Conservation (phyloP, 1,140 invertebrate species). For the Neodiprion pinetum region DNA sequence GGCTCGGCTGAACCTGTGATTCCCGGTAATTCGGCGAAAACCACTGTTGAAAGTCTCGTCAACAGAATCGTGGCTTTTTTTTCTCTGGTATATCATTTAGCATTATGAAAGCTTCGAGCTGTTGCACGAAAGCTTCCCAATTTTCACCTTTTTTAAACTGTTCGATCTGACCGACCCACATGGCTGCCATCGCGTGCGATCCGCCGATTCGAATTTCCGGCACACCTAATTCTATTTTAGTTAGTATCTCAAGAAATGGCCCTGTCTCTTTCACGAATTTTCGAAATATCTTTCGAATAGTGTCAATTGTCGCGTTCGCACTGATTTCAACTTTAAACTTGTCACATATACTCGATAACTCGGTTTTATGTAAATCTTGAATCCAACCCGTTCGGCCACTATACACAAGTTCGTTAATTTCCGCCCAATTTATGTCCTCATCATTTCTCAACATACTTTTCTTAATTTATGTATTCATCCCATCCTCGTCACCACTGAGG, state of each 20-base stretch:
- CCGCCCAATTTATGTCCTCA: conserved; percentile 10
- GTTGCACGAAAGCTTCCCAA: background rate
- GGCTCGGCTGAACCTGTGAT: background rate
- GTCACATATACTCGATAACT: conserved; percentile 19
- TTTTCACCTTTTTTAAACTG: background rate
- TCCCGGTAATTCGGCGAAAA: conserved; percentile 11
- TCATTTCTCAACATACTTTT: conserved; percentile 4
- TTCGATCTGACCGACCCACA: background rate
- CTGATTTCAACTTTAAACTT: conserved; percentile 3
- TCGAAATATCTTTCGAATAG: background rate
- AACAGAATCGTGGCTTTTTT: conserved; percentile 10
- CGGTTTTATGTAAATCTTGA: conserved; percentile 9
- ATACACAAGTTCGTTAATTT: conserved; percentile 11
- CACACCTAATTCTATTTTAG: background rate
- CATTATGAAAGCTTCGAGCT: conserved; percentile 17
- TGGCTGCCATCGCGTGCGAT: background rate
- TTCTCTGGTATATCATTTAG: conserved; percentile 6
- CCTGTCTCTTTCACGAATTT: background rate
- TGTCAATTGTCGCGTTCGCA: background rate
- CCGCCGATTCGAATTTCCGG: background rate
- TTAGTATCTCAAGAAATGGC: no score
- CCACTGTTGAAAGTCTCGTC: conserved; percentile 7
- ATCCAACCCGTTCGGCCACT: conserved; percentile 22
- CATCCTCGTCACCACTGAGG: conserved; percentile 19
- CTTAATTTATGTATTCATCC: background rate